phyloP scores from a whole-genome alignment of 1,140 invertebrate genomes.

The Formica selysi region DNA sequence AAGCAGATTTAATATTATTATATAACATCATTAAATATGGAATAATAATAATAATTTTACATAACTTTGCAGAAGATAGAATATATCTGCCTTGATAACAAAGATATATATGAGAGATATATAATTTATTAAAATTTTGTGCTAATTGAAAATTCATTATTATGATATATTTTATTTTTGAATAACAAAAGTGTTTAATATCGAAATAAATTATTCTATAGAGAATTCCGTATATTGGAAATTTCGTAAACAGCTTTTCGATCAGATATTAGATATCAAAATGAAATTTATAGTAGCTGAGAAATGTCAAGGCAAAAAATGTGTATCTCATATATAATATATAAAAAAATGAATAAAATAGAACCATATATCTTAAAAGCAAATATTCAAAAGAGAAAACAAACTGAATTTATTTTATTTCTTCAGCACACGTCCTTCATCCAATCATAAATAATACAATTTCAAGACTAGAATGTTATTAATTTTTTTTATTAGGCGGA shows the following conservation, averaged over 20 bases:
- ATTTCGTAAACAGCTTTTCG: neutral
- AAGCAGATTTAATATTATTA: neutral
- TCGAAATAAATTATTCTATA: neutral
- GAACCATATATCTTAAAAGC: neutral
- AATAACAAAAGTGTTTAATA: neutral
- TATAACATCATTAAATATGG: neutral
- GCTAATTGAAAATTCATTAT: too few relatives aligned
- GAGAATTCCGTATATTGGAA: neutral
- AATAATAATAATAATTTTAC: neutral
- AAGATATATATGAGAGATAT: neutral
- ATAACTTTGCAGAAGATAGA: neutral
- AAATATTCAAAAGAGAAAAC: too few relatives aligned
- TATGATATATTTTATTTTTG: neutral
- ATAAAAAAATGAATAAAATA: neutral
- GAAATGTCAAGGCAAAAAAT: neutral
- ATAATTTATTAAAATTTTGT: too few relatives aligned
- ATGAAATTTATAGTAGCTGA: neutral
- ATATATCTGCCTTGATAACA: too few relatives aligned
- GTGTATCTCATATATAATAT: neutral
- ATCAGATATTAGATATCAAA: neutral
- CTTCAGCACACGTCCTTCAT: too few relatives aligned
- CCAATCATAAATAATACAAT: too few relatives aligned
- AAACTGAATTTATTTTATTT: too few relatives aligned
- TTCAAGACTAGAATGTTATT: too few relatives aligned
- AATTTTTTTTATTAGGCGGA: too few relatives aligned